phyloP scores from a whole-genome alignment of 2,113 vertebrate species.

The Dermatemys mawii region DNA sequence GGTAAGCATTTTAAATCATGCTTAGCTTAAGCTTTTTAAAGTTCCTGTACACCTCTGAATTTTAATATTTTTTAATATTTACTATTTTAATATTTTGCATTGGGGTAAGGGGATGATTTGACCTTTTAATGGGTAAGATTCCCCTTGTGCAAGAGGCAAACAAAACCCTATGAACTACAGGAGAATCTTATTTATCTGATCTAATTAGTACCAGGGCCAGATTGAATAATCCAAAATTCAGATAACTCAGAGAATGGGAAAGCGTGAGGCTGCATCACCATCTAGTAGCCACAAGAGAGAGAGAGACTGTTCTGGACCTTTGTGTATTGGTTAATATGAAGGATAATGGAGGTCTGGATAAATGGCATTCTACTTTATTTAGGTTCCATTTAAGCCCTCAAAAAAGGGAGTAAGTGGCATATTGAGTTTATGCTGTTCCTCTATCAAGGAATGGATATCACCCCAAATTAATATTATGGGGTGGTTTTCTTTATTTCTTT shows the following conservation, averaged over 20 bases:
- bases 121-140: too few species aligned
- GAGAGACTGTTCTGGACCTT: neutral
- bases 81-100: too few species aligned
- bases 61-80: too few species aligned
- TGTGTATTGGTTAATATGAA: neutral
- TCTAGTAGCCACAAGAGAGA: neutral
- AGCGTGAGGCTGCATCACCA: neutral
- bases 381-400: neutral
- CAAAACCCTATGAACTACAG: neutral
- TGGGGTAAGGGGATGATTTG: too few species aligned
- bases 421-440: too few species aligned
- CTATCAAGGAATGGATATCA: too few species aligned
- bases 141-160: too few species aligned
- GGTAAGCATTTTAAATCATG: too few species aligned
- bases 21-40: too few species aligned
- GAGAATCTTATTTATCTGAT: neutral
- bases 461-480: too few species aligned
- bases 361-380: neutral
- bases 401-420: neutral
- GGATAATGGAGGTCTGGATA: neutral
- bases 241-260: neutral
- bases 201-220: neutral
- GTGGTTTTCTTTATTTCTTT: too few species aligned
- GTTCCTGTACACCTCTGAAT: too few species aligned
- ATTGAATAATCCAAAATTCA: neutral